These are phyloP conservation scores for Sisor rabdophorus DNA, from an alignment of 2,113 vertebrate genomes.

Conservation along the genomic window DNA sequence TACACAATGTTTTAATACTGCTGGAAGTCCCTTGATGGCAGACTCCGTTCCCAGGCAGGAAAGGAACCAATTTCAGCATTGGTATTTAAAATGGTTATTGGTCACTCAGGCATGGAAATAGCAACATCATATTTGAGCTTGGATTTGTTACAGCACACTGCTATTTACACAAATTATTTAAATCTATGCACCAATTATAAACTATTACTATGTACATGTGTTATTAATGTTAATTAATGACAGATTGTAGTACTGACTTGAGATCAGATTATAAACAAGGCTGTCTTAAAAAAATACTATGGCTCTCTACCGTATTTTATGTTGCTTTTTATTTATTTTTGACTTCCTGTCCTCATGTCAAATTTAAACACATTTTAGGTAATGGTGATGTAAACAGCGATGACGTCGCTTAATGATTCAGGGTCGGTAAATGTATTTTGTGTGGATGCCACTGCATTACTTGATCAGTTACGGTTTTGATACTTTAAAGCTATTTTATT, in stretches of 20 bases:
- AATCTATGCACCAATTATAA: not conserved
- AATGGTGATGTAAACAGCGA: not conserved
- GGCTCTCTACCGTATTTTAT: constrained; percentile 45
- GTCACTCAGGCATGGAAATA: not conserved
- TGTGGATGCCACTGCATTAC: no score
- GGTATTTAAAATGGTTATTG: not conserved
- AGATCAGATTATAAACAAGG: constrained; percentile 22
- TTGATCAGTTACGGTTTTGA: no score
- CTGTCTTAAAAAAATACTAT: not conserved
- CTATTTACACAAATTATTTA: not conserved
- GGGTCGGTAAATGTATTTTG: no score
- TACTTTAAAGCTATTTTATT: no score
- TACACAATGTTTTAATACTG: not conserved
- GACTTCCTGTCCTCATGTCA: constrained; percentile 65
- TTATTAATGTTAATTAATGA: no score
- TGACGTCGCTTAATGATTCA: no score
- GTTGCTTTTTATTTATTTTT: constrained; percentile 55
- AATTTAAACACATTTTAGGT: constrained; percentile 41
- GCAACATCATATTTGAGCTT: not conserved
- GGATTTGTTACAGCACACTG: not conserved
- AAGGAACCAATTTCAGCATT: not conserved
- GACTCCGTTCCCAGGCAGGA: not conserved
- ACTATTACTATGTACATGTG: no score
- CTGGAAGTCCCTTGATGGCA: not conserved
- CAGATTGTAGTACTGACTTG: no score